Percentiles rank a stretch among this genome's conserved stretches.
Conservation (phyloP, 1,140 invertebrate genomes). For the Eubasilissa regina region DNA sequence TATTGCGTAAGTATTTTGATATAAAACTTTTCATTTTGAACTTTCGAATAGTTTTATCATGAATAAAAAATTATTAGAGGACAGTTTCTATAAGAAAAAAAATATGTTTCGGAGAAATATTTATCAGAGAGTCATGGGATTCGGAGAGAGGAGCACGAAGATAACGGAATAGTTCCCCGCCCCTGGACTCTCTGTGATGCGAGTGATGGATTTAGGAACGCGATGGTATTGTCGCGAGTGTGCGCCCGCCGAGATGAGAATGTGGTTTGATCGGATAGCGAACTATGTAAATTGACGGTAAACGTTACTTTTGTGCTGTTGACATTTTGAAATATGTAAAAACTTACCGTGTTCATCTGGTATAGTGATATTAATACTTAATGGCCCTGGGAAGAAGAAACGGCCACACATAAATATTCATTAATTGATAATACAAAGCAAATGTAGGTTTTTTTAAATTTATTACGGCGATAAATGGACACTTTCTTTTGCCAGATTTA, state of each 20-base stretch:
- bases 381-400: conserved; percentile 38
- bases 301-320: conserved; percentile 42
- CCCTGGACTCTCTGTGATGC: neutral
- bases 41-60: too few species aligned
- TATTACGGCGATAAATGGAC: conserved; percentile 16
- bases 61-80: too few species aligned
- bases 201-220: conserved; percentile 35
- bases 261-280: conserved; percentile 38
- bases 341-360: conserved; percentile 12
- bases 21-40: too few species aligned
- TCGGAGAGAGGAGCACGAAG: too few species aligned
- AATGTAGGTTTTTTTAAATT: conserved; percentile 17
- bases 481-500: conserved; percentile 35
- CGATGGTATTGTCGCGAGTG: conserved; percentile 41
- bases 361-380: conserved; percentile 21
- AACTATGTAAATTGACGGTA: conserved; percentile 40
- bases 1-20: too few species aligned
- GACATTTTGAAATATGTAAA: conserved; percentile 49
- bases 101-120: too few species aligned
- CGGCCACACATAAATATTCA: conserved; percentile 38
- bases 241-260: conserved; percentile 43
- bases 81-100: too few species aligned
- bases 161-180: neutral
- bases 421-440: conserved; percentile 32
- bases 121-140: too few species aligned